Percentiles rank a stretch among this genome's conserved stretches.
Evolutionary conservation across 2,888 invertebrate species (phyloP).

Genomic region (Uropetala carovei): DNA sequence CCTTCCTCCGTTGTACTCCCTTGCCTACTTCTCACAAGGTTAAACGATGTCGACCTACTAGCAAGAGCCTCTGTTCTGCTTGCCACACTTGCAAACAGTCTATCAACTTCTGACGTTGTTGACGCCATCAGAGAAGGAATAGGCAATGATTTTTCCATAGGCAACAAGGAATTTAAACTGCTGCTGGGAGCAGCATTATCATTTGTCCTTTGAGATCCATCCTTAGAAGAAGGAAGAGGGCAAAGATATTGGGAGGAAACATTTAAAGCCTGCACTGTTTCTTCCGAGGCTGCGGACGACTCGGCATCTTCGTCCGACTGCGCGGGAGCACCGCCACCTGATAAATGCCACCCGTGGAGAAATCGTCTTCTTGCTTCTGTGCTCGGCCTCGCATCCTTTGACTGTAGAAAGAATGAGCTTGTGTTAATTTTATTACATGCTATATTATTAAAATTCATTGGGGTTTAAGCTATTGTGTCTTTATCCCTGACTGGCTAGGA

Average conservation of each 20-base stretch:
- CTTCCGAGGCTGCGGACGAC: not conserved
- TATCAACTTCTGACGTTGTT: slow-evolving; percentile 66
- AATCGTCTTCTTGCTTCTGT: slow-evolving; percentile 67
- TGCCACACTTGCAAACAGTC: slow-evolving; percentile 68
- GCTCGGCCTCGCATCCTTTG: slow-evolving; percentile 9
- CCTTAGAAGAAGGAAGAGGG: not conserved
- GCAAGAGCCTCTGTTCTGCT: slow-evolving; percentile 69
- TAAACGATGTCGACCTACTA: slow-evolving; percentile 68
- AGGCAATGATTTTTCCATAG: not conserved
- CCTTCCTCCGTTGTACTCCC: slow-evolving; percentile 68
- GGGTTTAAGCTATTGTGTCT: too few species aligned
- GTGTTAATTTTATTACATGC: not conserved
- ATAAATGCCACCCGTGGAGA: slow-evolving; percentile 67
- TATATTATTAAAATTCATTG: not conserved
- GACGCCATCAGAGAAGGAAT: not conserved
- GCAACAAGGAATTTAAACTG: slow-evolving; percentile 19
- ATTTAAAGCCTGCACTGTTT: not conserved
- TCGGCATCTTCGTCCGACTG: slow-evolving; percentile 68
- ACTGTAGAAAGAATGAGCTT: not conserved
- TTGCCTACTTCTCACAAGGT: slow-evolving; percentile 68
- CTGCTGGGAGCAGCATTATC: not conserved
- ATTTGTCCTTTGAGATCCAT: slow-evolving; percentile 6
- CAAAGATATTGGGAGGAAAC: not conserved
- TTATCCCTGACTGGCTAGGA: too few species aligned
- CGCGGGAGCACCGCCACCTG: slow-evolving; percentile 66